phyloP scores from a whole-genome alignment of 2,113 vertebrate genomes.

The Solenodon paradoxus region DNA sequence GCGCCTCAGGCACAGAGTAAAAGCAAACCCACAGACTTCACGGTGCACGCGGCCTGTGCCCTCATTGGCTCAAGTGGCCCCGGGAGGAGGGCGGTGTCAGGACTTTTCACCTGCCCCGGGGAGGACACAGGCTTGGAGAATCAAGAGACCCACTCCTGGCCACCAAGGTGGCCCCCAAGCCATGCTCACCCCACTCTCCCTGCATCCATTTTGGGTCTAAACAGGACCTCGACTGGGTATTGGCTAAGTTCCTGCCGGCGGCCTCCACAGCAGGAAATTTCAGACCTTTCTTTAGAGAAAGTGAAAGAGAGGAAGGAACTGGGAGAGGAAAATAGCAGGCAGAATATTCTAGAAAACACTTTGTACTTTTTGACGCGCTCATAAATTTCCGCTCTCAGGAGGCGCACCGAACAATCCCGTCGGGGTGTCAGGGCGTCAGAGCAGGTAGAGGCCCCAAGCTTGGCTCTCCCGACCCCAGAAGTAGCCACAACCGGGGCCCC shows the following conservation, averaged over 20 bases:
- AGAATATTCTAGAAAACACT: neutral
- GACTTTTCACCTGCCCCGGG: neutral
- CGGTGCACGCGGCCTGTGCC: no score
- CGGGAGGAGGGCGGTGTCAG: neutral
- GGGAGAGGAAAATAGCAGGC: no score
- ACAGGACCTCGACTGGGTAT: neutral
- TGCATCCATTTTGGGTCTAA: no score
- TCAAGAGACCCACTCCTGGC: neutral
- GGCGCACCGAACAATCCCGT: neutral
- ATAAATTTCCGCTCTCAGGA: neutral
- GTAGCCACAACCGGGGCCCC: no score
- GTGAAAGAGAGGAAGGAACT: neutral
- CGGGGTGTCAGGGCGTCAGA: no score
- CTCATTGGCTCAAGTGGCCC: neutral
- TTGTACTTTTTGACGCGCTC: neutral
- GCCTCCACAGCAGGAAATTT: no score
- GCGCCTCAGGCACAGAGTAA: slow-evolving; percentile 48
- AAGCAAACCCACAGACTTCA: neutral
- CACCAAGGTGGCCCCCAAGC: neutral
- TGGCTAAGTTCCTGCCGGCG: neutral
- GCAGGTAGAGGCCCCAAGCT: no score
- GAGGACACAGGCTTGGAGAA: neutral
- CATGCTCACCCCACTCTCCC: no score
- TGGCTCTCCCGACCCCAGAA: no score
- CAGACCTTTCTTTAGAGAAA: neutral